A percentile compares a stretch with the other conserved stretches of the same genome.
Evolutionary conservation across 2,888 invertebrate species (phyloP).

Genomic region (Dioctria linearis): DNA sequence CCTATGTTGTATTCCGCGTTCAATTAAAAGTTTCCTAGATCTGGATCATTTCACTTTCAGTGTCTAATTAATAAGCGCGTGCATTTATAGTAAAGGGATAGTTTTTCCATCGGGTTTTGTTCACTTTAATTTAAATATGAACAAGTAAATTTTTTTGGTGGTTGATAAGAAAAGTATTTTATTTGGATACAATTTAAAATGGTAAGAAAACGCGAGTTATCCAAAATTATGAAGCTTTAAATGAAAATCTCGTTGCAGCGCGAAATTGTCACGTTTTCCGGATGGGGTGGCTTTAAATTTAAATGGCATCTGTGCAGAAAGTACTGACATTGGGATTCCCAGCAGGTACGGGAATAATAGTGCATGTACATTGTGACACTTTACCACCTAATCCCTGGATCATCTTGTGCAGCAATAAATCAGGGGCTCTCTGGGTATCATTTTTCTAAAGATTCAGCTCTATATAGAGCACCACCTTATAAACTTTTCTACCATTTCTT

Average conservation of each 20-base stretch:
- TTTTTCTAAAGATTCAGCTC: conserved; percentile 7
- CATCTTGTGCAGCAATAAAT: conserved; percentile 56
- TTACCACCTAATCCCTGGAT: conserved; percentile 57
- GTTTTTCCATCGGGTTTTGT: no score
- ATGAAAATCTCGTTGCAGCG: not conserved
- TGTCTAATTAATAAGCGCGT: no score
- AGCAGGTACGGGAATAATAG: conserved; percentile 25
- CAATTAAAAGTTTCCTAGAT: no score
- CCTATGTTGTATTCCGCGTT: no score
- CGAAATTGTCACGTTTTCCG: conserved; percentile 39
- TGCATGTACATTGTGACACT: conserved; percentile 57
- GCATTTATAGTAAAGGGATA: no score
- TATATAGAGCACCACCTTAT: conserved; percentile 9
- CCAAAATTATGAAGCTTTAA: conserved; percentile 29
- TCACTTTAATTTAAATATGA: no score
- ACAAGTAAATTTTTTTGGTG: no score
- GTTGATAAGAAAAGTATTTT: no score
- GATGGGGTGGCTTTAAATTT: conserved; percentile 54
- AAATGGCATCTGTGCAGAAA: conserved; percentile 55
- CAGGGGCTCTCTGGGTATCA: conserved; percentile 37
- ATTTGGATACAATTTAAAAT: conserved; percentile 13
- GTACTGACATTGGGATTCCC: conserved; percentile 27
- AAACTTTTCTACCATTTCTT: not conserved
- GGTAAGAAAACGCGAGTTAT: conserved; percentile 26
- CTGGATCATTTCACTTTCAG: no score